phyloP scores from a whole-genome alignment of 2,888 invertebrate species.

The Andrena hattorfiana region DNA sequence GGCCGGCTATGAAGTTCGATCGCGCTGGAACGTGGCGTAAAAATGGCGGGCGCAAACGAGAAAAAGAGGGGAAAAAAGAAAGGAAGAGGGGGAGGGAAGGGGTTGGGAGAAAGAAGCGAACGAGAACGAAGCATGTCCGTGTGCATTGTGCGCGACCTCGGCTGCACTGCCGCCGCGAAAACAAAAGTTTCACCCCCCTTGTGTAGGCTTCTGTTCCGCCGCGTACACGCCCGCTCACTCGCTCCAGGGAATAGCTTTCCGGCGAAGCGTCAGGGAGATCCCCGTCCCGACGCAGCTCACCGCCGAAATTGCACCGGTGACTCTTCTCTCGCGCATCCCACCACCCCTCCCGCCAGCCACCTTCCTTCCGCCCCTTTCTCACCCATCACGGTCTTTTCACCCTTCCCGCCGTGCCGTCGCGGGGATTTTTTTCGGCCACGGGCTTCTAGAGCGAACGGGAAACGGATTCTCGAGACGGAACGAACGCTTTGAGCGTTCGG shows the following conservation, averaged over 20 bases:
- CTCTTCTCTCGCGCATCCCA: conserved; percentile 37
- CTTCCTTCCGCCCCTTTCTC: neutral
- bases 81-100: neutral
- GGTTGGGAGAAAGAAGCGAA: neutral
- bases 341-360: neutral
- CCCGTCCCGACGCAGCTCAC: conserved; percentile 43
- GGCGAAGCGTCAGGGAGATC: conserved; percentile 58
- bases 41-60: conserved; percentile 49
- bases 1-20: conserved; percentile 53
- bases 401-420: too few relatives aligned
- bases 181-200: conserved; percentile 64
- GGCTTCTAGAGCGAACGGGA: neutral
- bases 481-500: neutral
- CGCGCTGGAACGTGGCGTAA: conserved; percentile 20
- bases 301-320: conserved; percentile 59
- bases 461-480: neutral
- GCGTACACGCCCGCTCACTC: conserved; percentile 8
- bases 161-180: conserved; percentile 49
- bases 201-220: conserved; percentile 36
- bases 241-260: conserved; percentile 61
- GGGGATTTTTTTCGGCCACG: neutral
- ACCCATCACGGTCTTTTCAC: neutral
- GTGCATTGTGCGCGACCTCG: conserved; percentile 64
- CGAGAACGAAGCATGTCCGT: conserved; percentile 43
- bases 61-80: neutral